Percentiles rank a stretch among this genome's conserved stretches.
phyloP scores from a whole-genome alignment of 2,888 invertebrate species.

The Seira musarum region DNA sequence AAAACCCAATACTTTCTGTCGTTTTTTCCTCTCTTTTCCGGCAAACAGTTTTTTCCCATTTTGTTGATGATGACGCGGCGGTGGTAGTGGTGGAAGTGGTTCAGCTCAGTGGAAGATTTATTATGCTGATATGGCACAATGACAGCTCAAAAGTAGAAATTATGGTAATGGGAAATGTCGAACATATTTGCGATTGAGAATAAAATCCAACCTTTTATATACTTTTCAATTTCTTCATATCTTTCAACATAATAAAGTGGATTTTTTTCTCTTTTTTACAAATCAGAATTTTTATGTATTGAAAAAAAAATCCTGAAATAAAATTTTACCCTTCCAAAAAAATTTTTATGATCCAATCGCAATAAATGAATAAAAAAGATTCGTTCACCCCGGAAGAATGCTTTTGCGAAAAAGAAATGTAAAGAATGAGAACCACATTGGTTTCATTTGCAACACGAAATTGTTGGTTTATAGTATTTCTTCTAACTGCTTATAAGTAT shows the following conservation, averaged over 20 bases:
- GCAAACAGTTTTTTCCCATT: conserved; percentile 3
- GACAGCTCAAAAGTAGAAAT: conserved; percentile 43
- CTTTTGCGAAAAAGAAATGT: not conserved
- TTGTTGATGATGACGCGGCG: not conserved
- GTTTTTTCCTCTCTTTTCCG: not conserved
- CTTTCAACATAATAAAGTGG: not conserved
- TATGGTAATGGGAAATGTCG: conserved; percentile 49
- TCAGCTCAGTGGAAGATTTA: conserved; percentile 33
- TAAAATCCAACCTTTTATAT: not conserved
- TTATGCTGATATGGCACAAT: conserved; percentile 46
- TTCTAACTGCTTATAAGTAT: not conserved
- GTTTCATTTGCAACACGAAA: too few relatives aligned
- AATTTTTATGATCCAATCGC: conserved; percentile 4
- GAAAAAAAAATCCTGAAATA: not conserved
- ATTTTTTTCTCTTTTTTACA: not conserved
- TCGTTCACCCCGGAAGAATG: conserved; percentile 57
- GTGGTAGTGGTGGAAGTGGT: not conserved
- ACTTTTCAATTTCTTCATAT: too few relatives aligned
- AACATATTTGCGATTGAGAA: conserved; percentile 4
- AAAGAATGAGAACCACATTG: too few relatives aligned
- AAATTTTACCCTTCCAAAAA: not conserved
- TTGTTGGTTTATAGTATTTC: not conserved
- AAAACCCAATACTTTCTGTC: conserved; percentile 7
- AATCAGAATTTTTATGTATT: not conserved
- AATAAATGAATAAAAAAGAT: conserved; percentile 23